Base-by-base conservation (phyloP, 2,888 invertebrate genomes). In the Dascillus cervinus region DNA sequence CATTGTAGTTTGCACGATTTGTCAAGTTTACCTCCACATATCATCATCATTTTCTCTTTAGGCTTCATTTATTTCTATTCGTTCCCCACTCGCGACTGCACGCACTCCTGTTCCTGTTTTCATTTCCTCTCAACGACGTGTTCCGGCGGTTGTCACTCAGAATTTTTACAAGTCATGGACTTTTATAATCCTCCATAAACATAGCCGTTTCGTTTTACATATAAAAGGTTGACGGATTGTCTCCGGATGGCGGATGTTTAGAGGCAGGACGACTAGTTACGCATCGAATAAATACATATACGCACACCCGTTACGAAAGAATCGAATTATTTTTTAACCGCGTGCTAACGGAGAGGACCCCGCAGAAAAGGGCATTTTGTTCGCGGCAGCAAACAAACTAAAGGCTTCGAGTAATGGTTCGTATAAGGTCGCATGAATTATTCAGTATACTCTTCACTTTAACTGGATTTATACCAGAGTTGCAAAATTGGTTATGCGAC, bases 111-210 rank as follows among this genome's bases (percentile, higher is more conserved):
- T 62, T 62, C 64, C 63, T 60, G 59, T 63, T 60, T 58, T 57
- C 62, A 62, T 64, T 64, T 64, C 65, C 62, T 56, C 41, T 52
- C 53, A 56, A 56, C 57, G 56, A 53, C 58, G 49, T 53, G 53
- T 57, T 60, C 59, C 58, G 58, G 58, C 55, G 57, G 43, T 61
- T 63, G 64, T 63, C 65, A 63, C 63, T 63, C 62, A 62, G 49
- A 51, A 64, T 64, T 65, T 64, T 64, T 60, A 64, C 65, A 64
- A 63, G 60, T 63, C 64, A 65, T 65, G 62, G 57, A 64, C 54
- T 64, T 64, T 64, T 64, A 64, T 64, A 63, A 62, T 63, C 62
- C 52, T 45, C 60, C 54, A 61, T 60, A 60, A 62, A 62, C 58
- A 60, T 61, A 63, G 61, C 63, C 59, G 59, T 58, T 58, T 56